Evolutionary conservation across 23 tunicate genomes (phyloP), one percentile per base, ranked within the genome.

Genomic region (Styela plicata): DNA sequence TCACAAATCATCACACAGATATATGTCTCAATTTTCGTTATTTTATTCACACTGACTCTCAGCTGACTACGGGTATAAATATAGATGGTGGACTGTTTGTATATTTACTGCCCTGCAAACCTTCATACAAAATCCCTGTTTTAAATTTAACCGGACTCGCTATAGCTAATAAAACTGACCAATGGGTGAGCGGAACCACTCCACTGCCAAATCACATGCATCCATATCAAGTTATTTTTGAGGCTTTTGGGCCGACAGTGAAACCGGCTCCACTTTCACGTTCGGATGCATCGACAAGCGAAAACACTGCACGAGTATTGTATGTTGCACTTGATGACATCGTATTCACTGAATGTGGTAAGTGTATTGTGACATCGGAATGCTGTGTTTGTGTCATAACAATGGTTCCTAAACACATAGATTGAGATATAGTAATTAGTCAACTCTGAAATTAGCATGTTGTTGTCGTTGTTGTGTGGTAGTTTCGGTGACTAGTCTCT

Each of bases 291-390:
- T 5, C 2, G 27, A 2, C 24, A 1, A 27, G 66, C 18, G 66
- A 76, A 44, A 53, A 44, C 1, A 34, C 69, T 0, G 69, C 52
- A 13, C 24, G 52, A 28, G 84, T 85, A 70, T 85, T 64, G 53
- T 83, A 74, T 36, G 85, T 93, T 33, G 86, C 98, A 1, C 71
- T 93, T 61, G 98, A 93, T 78, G 89, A 93, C 88, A 64, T 93
- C 53, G 74, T 88, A 35, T 84, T 93, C 68, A 66, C 93, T n/a
- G 52, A 79, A 26, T 93, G 98, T 79, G 98, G 98, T 93, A 87
- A 93, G 98, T 93, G 35, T 17, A 80, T 37, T 20, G 29, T 66
- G 70, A 24, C 70, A 66, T 17, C 30, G 7, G 29, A 3, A 66
- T 27, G 70, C 31, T 67, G 71, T 27, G 71, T 67, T 67, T 67